Evolutionary conservation across 1,140 invertebrate species (phyloP), one percentile per base, ranked within the genome.

Genomic region (Prorops nasuta): DNA sequence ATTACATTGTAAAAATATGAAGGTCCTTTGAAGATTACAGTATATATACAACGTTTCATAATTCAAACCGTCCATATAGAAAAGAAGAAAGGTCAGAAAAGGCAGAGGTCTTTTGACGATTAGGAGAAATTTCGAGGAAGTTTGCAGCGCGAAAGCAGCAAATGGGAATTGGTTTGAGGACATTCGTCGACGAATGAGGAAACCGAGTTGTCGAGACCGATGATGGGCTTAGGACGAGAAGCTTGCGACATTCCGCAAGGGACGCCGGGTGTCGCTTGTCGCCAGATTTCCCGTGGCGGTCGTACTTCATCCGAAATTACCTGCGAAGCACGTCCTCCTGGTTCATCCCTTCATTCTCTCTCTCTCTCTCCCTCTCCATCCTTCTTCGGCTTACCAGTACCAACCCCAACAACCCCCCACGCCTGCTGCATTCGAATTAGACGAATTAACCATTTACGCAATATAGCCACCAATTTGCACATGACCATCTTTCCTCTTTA

Each of bases 151-250:
- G 16, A 21, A 12, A 12, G 18, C 20, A 22, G 6, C 19, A 14
- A 22, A 24, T 41, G 19, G 28, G 21, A 41, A 10, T n/a, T n/a
- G n/a, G 28, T 41, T 41, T 3, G 20, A 8, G 39, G 38, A 50
- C 38, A 19, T 39, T 38, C 31, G 28, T 14, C 28, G n/a, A 44
- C 48, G 32, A 9, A 49, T 46, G 20, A 44, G 36, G 44, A 18
- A 38, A 37, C 16, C 46, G 28, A 42, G 42, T 53, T 39, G 52
- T 56, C 44, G 46, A 48, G 35, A 60, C 42, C 51, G 22, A 14
- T 51, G 44, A 24, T 17, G 32, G 19, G 31, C 35, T 28, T 31
- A 41, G 35, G 21, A 15, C 32, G 16, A 4, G 16, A 44, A 38
- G 28, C 34, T 49, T 8, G 16, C 19, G 31, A 14, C 17, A 14